Evolutionary conservation across 1,140 invertebrate species (phyloP), one percentile per base, ranked within the genome.

Genomic region (Drosophila rhopaloa): DNA sequence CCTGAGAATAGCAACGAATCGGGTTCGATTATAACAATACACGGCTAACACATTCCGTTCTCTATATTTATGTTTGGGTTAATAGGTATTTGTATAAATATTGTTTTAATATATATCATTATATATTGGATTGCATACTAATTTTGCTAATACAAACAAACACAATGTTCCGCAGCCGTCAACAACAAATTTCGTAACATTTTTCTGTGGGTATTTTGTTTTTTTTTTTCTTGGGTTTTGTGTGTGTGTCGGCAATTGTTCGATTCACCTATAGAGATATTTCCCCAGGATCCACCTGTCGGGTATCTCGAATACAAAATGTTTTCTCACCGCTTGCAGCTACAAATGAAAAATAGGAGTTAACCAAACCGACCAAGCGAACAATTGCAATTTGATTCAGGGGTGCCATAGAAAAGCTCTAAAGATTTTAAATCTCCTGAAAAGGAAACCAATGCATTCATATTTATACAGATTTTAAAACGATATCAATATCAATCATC

Each of bases 11-110:
- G 50, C 29, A 54, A 40, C 41, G 38, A 75, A 41, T 56, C 40
- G 19, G 50, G 46, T 44, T 78, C 46, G 71, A 43, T 56, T 79
- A 83, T 76, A 79, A 76, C 76, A 79, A 84, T 84, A 65, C 61
- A 81, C 65, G 72, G 60, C 51, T 80, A 81, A 79, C 77, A 80
- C 76, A 72, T 75, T 79, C 32, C 54, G 54, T 37, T 56, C 8
- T 68, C 16, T 67, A 63, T 81, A 35, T 44, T 11, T 47, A 37
- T 61, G 24, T 24, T 29, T 50, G 10, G 27, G n/a, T 40, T 72
- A 71, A 47, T 47, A 24, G 24, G 24, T 24, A 55, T 59, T 29
- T 59, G 19, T 60, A 47, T 58, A 71, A 41, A 43, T 70, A 35
- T 51, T 44, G 54, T 44, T 58, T 32, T 66, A 66, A 41, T 53